Base-by-base conservation (phyloP, 2,113 vertebrate genomes). In the Talpa occidentalis region DNA sequence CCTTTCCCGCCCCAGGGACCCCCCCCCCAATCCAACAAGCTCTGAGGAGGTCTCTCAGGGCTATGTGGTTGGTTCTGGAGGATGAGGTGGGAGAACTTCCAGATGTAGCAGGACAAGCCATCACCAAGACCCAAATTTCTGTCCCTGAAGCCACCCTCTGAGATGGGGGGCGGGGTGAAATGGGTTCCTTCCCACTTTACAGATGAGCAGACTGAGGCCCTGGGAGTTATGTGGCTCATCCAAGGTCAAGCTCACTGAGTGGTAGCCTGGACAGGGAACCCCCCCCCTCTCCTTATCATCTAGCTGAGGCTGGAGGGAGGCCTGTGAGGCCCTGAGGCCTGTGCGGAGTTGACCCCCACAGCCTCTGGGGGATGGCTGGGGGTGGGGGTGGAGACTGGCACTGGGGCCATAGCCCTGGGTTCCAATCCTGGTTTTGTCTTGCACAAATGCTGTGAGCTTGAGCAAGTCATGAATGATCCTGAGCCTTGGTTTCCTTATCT, bases 401-500 rank as follows among this genome's bases (percentile, higher is more conserved):
- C 3, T 54, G 49, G 76, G 28, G 47, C 44, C 67, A n/a, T 12
- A 80, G 90, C 42, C 81, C 67, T 37, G 56, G 69, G 56, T 78
- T 78, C 91, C 44, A 30, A 81, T 66, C 64, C 86, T 54, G n/a
- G 9, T 40, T 77, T 94, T 93, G 74, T 70, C 37, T 92, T 42
- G 77, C 56, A 81, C 78, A 77, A 56, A 42, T 5, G 30, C 91
- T 92, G 73, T 88, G 84, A 80, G 87, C 66, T 72, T 32, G 91
- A 70, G 82, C 35, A 85, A 88, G 62, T 88, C 40, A 10, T 52
- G 10, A 49, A 40, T 37, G 22, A 37, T 78, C 94, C 44, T 79
- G 91, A 95, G 93, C 94, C 94, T 92, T 3, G 24, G 92, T 93
- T 92, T 96, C 85, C 92, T 94, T 83, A 54, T 85, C 59, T 66